phyloP scores from a whole-genome alignment of 1,140 invertebrate species.

The Drosophila guanche region DNA sequence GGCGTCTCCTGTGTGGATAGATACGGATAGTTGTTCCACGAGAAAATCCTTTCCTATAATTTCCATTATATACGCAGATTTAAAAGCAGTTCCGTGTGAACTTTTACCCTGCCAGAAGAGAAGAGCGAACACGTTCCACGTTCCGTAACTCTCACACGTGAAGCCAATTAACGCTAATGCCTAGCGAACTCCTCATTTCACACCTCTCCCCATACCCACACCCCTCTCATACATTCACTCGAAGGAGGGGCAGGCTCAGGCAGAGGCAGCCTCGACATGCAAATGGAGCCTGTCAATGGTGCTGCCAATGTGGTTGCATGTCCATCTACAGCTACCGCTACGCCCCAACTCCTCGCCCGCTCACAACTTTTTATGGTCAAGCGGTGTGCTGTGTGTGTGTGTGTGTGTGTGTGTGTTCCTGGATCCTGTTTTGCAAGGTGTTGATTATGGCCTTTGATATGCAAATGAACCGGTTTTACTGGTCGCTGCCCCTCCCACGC shows the following conservation, averaged over 20 bases:
- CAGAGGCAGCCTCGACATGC: slow-evolving; percentile 43
- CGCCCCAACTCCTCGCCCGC: not conserved
- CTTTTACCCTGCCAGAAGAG: not conserved
- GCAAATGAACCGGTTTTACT: slow-evolving; percentile 77
- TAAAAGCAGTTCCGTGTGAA: slow-evolving; percentile 22
- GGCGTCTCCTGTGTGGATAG: slow-evolving; percentile 22
- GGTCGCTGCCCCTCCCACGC: slow-evolving; percentile 2
- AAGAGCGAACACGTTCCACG: not conserved
- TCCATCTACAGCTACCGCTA: slow-evolving; percentile 16
- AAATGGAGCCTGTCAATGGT: slow-evolving; percentile 72
- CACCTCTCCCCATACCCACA: slow-evolving; percentile 30
- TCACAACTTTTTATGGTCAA: not conserved
- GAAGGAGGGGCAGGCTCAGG: not conserved
- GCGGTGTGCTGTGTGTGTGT: slow-evolving; percentile 11
- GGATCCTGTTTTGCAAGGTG: slow-evolving; percentile 68
- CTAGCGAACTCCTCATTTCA: slow-evolving; percentile 62
- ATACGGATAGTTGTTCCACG: too few relatives aligned
- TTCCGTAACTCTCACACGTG: slow-evolving; percentile 36
- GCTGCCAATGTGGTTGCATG: slow-evolving; percentile 44
- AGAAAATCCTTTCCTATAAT: slow-evolving; percentile 24
- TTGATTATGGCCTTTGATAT: slow-evolving; percentile 82
- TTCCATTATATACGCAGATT: slow-evolving; percentile 13
- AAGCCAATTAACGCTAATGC: slow-evolving; percentile 71
- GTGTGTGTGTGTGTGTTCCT: slow-evolving; percentile 19
- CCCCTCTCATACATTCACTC: not conserved